Evolutionary conservation across 2,113 vertebrate species (phyloP), one percentile per base, ranked within the genome.

Genomic region (Channa maculata): DNA sequence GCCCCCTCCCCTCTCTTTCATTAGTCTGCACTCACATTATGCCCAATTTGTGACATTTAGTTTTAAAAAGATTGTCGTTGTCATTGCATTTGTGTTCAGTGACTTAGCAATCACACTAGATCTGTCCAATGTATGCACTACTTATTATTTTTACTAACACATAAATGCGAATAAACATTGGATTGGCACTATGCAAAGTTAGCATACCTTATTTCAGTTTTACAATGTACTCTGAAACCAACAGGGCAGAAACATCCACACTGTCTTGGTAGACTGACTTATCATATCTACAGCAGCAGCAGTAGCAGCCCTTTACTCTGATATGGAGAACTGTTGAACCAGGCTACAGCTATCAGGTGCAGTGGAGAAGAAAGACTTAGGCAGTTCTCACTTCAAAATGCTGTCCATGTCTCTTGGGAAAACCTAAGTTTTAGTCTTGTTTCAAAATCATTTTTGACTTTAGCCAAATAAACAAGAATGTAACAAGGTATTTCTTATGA

Each of bases 171-270:
- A 24, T 24, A 24, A 24, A 24, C 24, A 24, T 24, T 24, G 24
- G 24, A 70, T 9, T 68, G 64, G 51, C 12, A 13, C 33, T 50
- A 74, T 65, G 61, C 79, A 72, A 58, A 75, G 41, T 38, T 41
- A 68, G 37, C 38, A 38, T 7, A 63, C 70, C 45, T 72, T 49
- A 65, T 64, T 57, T 77, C 61, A 79, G 36, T 59, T 55, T 65
- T 24, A 70, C 53, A 70, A 46, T 76, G 44, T 68, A 14, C 36
- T 53, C 41, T 60, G 64, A 71, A 67, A 61, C 46, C 71, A 81
- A 51, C 50, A 59, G 65, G 37, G 77, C 70, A 78, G 78, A 82
- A 86, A 74, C 53, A 14, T 54, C 62, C 45, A 45, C 33, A 38
- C 61, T 12, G 55, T 67, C 60, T 55, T 49, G 65, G 66, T 34